These are phyloP conservation scores for Diorhabda sublineata DNA, from an alignment of 1,140 invertebrate genomes.

Conservation along the genomic window DNA sequence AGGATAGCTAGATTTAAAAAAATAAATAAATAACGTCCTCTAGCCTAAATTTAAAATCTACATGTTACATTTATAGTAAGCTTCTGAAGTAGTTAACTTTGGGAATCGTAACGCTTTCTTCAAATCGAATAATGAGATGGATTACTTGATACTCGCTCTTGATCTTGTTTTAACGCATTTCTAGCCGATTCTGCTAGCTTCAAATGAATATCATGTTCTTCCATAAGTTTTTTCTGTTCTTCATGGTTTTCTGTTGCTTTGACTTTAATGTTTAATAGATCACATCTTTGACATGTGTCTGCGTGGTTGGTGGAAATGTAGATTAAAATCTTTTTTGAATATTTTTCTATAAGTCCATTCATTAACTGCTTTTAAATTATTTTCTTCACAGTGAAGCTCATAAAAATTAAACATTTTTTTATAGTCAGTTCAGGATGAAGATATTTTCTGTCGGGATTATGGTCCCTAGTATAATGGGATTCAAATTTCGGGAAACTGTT, in stretches of 20 bases:
- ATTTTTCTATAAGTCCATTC: not conserved
- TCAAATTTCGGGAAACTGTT: conserved; percentile 6
- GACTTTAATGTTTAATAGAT: not conserved
- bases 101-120: not conserved
- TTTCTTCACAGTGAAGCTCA: conserved; percentile 9
- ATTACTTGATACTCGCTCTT: no score
- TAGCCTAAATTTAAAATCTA: no score
- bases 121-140: not conserved
- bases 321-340: not conserved
- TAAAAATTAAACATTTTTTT: not conserved
- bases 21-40: no score
- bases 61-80: no score
- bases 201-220: not conserved
- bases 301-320: not conserved
- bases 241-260: not conserved
- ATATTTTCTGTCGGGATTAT: conserved; percentile 4
- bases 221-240: not conserved
- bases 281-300: not conserved
- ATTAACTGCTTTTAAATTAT: not conserved
- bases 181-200: not conserved
- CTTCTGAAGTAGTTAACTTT: no score
- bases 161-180: not conserved
- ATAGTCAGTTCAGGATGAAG: not conserved
- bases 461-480: conserved; percentile 5
- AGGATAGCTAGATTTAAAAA: no score